Percentiles rank a stretch among this genome's conserved stretches.
Conservation (phyloP, 2,797 vertebrate species). For the Micropoecilia bifurca region DNA sequence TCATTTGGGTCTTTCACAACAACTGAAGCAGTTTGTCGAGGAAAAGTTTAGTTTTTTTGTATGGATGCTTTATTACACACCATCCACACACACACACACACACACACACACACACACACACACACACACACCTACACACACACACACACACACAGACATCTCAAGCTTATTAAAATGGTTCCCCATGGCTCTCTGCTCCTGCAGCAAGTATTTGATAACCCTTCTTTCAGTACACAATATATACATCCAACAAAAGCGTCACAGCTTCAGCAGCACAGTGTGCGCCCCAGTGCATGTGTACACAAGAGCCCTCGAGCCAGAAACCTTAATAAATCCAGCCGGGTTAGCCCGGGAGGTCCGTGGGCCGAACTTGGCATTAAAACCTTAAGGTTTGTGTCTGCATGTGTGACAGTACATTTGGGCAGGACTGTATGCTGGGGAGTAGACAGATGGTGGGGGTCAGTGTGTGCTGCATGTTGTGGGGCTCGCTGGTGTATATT, state of each 20-base stretch:
- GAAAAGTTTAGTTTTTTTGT: background rate
- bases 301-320: background rate
- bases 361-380: constrained; percentile 46
- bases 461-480: constrained; percentile 58
- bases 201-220: constrained; percentile 30
- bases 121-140: background rate
- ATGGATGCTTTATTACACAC: constrained; percentile 34
- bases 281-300: constrained; percentile 28
- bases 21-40: constrained; percentile 33
- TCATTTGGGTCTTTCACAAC: constrained; percentile 36
- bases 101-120: background rate
- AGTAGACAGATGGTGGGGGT: constrained; percentile 72
- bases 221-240: constrained; percentile 32
- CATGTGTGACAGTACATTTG: constrained; percentile 6
- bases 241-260: constrained; percentile 24
- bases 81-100: background rate
- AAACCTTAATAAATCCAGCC: constrained; percentile 40
- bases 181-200: constrained; percentile 47
- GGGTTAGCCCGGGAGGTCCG: constrained; percentile 35
- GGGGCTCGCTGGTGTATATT: constrained; percentile 62
- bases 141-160: background rate
- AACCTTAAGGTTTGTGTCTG: constrained; percentile 39
- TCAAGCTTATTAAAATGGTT: constrained; percentile 63
- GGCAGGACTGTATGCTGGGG: constrained; percentile 13
- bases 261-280: constrained; percentile 4